Evolutionary conservation across 2,888 invertebrate genomes (phyloP), one percentile per base, ranked within the genome.

Genomic region (Corythucha ciliata): DNA sequence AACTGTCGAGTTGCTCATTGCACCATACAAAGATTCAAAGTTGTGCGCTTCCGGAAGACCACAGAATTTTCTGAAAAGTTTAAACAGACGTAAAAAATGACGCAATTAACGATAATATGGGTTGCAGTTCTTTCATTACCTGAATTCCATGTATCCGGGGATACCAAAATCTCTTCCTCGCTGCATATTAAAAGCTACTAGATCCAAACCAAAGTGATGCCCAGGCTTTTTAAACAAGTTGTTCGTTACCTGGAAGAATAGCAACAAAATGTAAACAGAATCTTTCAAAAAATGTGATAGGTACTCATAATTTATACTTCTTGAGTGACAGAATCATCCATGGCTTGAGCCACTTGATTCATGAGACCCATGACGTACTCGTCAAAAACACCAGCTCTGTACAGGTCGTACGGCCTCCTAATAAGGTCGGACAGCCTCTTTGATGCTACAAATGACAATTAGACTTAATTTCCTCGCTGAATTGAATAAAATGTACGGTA

Each of bases 281-380:
- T 14, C 16, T 36, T 36, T 18, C 7, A 36, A 10, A 36, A 36
- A 18, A 36, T n/a, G 7, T 36, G 36, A 36, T 36, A n/a, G 16
- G 29, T 29, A 29, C n/a, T 29, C n/a, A 18, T 27, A 41, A 42
- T 20, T 39, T 54, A 55, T 61, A 74, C 73, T 66, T 77, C 76
- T 64, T 73, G 73, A 0, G 91, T 91, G 59, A 92, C 88, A 1
- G 89, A 90, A 67, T 91, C 90, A 67, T 92, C 92, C 87, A 91
- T 90, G 64, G 90, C 89, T 69, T 91, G 90, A 2, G 91, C 89
- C 20, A 90, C 89, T 73, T 92, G 91, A 68, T 91, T 91, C 81
- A 89, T 84, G 57, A 91, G 71, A 29, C 91, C 91, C 85, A 90
- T 88, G 27, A 91, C 79, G 66, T 91, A 92, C 69, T 91, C 89